phyloP scores from a whole-genome alignment of 2,888 invertebrate species.

The Tiliacea aurago region DNA sequence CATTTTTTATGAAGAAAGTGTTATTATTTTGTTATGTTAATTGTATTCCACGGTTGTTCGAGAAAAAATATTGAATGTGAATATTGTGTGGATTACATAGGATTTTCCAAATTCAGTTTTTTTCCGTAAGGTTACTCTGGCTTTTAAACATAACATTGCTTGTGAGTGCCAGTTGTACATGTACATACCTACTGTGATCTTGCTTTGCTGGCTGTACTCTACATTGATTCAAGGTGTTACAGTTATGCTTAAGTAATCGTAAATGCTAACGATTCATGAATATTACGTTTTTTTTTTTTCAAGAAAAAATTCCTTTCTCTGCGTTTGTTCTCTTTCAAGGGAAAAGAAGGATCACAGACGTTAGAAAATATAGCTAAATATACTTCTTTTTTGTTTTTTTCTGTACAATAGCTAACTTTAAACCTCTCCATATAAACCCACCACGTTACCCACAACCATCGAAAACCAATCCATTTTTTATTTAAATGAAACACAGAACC shows the following conservation, averaged over 20 bases:
- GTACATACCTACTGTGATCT: neutral
- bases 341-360: neutral
- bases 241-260: too few relatives aligned
- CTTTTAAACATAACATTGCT: neutral
- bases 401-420: too few relatives aligned
- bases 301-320: neutral
- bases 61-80: neutral
- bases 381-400: neutral
- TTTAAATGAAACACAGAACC: slow-evolving; percentile 67
- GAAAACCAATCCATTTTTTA: slow-evolving; percentile 69
- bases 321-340: neutral
- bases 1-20: slow-evolving; percentile 60
- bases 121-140: neutral
- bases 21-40: slow-evolving; percentile 57
- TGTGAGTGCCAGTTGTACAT: neutral
- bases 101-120: neutral
- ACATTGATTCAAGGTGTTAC: neutral
- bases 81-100: neutral
- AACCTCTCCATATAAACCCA: slow-evolving; percentile 58
- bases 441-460: slow-evolving; percentile 42
- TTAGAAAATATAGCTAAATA: neutral
- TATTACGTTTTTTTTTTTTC: neutral
- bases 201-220: neutral
- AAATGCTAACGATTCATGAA: neutral
- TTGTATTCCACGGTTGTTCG: neutral